Percentiles rank a stretch among this genome's conserved stretches.
phyloP scores from a whole-genome alignment of 2,888 invertebrate genomes.

The Apodemia duryi region DNA sequence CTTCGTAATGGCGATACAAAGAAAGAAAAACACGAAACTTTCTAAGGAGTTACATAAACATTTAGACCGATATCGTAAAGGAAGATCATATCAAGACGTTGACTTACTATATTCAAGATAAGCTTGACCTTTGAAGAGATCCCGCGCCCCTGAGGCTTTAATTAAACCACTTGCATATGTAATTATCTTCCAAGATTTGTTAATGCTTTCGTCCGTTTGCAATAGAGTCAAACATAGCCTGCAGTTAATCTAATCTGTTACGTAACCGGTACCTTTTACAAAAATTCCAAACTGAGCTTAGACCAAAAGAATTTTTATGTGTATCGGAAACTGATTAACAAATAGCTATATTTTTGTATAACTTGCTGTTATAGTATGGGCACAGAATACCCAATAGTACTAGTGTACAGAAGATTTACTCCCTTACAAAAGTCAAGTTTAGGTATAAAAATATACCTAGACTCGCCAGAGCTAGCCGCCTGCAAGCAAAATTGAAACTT shows the following conservation, averaged over 20 bases:
- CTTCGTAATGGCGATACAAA: slow-evolving; percentile 4
- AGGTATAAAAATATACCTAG: no score
- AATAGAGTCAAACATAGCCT: slow-evolving; percentile 16
- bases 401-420: no score
- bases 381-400: no score
- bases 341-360: no score
- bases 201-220: slow-evolving; percentile 19
- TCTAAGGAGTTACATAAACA: background rate
- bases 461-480: no score
- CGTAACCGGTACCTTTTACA: background rate
- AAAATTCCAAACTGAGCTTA: no score
- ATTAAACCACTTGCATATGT: slow-evolving; percentile 21
- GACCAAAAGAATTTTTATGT: no score
- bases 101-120: slow-evolving; percentile 16
- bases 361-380: no score
- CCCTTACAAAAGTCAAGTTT: no score
- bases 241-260: slow-evolving; percentile 7
- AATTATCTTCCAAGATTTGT: slow-evolving; percentile 19
- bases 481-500: no score
- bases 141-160: slow-evolving; percentile 19
- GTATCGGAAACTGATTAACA: no score
- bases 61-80: slow-evolving; percentile 14
- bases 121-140: slow-evolving; percentile 18
- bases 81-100: slow-evolving; percentile 13
- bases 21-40: slow-evolving; percentile 3